Percentiles rank a stretch among this genome's conserved stretches.
phyloP scores from a whole-genome alignment of 2,113 vertebrate genomes.

The Oncorhynchus clarkii region DNA sequence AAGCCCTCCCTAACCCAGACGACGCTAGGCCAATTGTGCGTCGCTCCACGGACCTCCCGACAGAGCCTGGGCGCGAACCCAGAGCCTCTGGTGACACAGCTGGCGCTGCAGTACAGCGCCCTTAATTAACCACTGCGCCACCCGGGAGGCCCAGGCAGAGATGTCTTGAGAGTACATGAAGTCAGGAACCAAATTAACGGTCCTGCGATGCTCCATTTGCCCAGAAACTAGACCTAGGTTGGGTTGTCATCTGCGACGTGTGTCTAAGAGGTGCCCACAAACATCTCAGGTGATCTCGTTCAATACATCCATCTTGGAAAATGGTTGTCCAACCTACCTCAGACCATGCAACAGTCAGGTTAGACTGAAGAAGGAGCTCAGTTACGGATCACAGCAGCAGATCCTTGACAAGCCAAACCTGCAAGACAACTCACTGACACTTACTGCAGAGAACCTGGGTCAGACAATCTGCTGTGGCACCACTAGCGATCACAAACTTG shows the following conservation, averaged over 20 bases:
- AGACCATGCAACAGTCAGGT: background rate
- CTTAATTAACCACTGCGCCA: too few relatives aligned
- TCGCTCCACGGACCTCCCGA: too few relatives aligned
- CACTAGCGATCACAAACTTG: background rate
- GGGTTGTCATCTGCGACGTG: conserved; percentile 5
- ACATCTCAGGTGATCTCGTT: background rate
- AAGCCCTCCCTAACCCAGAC: too few relatives aligned
- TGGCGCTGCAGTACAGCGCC: too few relatives aligned
- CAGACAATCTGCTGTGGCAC: too few relatives aligned
- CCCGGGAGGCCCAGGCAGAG: background rate
- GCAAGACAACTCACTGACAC: background rate
- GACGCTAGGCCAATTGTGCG: too few relatives aligned
- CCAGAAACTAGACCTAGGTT: conserved; percentile 11
- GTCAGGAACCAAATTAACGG: background rate
- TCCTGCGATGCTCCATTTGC: conserved; percentile 10
- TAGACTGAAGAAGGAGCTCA: background rate
- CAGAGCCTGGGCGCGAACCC: too few relatives aligned
- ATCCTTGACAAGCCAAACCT: background rate
- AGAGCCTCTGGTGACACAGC: too few relatives aligned
- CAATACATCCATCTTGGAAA: background rate
- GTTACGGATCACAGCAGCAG: background rate
- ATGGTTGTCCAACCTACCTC: background rate
- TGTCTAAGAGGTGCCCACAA: background rate
- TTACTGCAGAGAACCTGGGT: too few relatives aligned
- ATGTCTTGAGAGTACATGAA: background rate